A percentile compares a stretch with the other conserved stretches of the same genome.
Evolutionary conservation across 2,113 vertebrate genomes (phyloP).

Genomic region (Semicossyphus pulcher): DNA sequence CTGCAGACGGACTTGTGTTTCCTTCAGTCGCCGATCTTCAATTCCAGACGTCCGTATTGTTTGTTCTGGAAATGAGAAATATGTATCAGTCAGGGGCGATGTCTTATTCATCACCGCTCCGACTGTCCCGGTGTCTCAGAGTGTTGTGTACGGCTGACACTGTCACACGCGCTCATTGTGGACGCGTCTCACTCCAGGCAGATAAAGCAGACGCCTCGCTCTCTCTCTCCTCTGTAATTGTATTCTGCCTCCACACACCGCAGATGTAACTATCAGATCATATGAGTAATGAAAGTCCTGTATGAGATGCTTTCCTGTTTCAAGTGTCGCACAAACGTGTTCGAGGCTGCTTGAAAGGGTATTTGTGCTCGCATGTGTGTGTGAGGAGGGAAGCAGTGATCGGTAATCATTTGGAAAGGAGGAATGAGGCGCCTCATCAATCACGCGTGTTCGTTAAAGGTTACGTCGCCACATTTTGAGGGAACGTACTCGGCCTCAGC

Average conservation of each 20-base stretch:
- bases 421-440: constrained; percentile 82
- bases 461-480: constrained; percentile 77
- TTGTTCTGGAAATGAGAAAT: constrained; percentile 75
- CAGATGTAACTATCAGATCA: constrained; percentile 66
- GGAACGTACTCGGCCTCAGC: constrained; percentile 74
- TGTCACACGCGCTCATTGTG: constrained; percentile 64
- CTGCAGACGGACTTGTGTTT: constrained; percentile 15
- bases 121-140: constrained; percentile 50
- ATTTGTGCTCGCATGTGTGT: neutral
- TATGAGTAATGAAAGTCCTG: constrained; percentile 70
- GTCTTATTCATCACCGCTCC: constrained; percentile 72
- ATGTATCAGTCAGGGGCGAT: constrained; percentile 56
- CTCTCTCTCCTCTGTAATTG: constrained; percentile 56
- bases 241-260: constrained; percentile 45
- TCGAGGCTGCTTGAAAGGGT: constrained; percentile 34
- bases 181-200: constrained; percentile 53
- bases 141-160: constrained; percentile 62
- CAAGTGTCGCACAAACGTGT: constrained; percentile 49
- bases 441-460: constrained; percentile 82
- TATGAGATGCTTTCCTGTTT: constrained; percentile 53
- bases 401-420: constrained; percentile 80
- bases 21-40: constrained; percentile 46
- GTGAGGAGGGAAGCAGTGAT: constrained; percentile 66
- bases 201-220: constrained; percentile 47
- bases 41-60: constrained; percentile 66